Evolutionary conservation across 2,797 vertebrate species (phyloP).

Genomic region (Poeciliopsis turneri): DNA sequence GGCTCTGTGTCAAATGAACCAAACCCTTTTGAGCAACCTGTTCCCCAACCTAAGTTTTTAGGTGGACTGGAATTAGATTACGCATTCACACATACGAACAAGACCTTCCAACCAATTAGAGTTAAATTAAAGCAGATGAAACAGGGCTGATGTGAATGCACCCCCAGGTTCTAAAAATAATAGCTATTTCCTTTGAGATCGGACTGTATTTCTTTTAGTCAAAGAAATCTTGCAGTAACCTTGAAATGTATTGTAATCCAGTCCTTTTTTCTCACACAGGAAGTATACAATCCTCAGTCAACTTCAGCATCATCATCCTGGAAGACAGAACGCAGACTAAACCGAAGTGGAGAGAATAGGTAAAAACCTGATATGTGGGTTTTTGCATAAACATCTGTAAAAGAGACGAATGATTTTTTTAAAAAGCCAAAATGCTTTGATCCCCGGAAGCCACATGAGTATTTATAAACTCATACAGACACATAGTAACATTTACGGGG

Average conservation of each 20-base stretch:
- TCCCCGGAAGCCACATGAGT: not conserved
- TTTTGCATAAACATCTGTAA: not conserved
- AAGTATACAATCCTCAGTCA: slow-evolving; percentile 52
- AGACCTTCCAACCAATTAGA: no score
- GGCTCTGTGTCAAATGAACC: no score
- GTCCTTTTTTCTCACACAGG: slow-evolving; percentile 44
- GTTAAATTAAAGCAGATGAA: no score
- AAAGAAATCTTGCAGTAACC: not conserved
- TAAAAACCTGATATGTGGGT: slow-evolving; percentile 36
- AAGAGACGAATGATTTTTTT: not conserved
- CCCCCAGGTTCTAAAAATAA: not conserved
- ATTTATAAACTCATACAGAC: no score
- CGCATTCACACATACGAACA: no score
- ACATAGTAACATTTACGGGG: not conserved
- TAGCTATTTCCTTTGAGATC: not conserved
- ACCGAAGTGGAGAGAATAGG: slow-evolving; percentile 63
- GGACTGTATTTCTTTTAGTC: not conserved
- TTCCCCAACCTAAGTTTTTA: no score
- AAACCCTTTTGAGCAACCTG: no score
- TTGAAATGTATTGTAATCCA: not conserved
- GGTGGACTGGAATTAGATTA: no score
- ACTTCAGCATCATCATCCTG: slow-evolving; percentile 22
- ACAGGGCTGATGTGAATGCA: no score
- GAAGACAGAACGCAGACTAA: slow-evolving; percentile 40
- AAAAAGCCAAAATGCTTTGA: not conserved